phyloP scores from a whole-genome alignment of 1,140 invertebrate species.

The Paralvinella palmiformis region DNA sequence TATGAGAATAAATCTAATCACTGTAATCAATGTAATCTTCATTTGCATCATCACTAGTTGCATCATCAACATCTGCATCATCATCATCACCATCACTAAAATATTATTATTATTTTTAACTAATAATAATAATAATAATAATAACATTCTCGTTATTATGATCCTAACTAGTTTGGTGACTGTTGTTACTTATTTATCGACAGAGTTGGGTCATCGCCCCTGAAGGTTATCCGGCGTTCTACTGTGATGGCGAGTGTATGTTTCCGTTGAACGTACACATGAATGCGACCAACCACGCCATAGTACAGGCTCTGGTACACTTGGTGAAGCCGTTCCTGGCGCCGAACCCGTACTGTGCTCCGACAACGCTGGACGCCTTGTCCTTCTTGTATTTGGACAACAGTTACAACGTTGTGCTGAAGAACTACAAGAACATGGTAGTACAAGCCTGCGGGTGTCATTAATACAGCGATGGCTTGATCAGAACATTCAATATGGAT shows the following conservation, averaged over 20 bases:
- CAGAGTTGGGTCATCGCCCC: conserved; percentile 56
- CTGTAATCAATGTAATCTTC: background rate
- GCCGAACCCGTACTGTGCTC: conserved; percentile 45
- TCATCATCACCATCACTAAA: background rate
- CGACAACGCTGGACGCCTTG: conserved; percentile 57
- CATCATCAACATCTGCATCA: background rate
- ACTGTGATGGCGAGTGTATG: conserved; percentile 60
- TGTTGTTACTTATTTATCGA: background rate
- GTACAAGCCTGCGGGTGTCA: conserved; percentile 64
- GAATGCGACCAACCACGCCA: conserved; percentile 66
- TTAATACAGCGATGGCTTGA: too few species aligned
- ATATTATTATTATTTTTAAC: background rate
- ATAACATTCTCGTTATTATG: too few species aligned
- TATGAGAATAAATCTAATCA: background rate
- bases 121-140: background rate
- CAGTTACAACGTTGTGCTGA: conserved; percentile 61
- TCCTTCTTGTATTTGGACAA: conserved; percentile 63
- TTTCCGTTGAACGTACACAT: conserved; percentile 55
- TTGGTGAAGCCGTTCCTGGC: conserved; percentile 58
- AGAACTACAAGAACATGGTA: conserved; percentile 64
- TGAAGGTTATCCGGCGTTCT: conserved; percentile 61
- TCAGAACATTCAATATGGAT: too few species aligned
- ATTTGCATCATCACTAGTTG: background rate
- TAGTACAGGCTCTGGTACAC: conserved; percentile 60
- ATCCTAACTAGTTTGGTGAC: background rate